phyloP scores from a whole-genome alignment of 1,140 invertebrate species.

The Anthonomus grandis region DNA sequence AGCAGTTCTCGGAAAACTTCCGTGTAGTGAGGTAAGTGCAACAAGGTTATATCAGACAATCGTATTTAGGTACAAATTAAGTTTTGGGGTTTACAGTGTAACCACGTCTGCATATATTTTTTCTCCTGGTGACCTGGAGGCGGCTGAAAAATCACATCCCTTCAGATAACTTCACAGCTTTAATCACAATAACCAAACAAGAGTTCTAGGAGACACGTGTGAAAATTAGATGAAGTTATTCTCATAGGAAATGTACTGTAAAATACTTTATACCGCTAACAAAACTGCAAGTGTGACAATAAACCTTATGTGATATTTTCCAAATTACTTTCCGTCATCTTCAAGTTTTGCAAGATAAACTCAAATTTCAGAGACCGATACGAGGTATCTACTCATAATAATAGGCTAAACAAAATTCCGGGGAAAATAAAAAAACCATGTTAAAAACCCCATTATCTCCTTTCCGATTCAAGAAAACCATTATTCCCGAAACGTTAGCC shows the following conservation, averaged over 20 bases:
- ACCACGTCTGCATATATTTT: too few species aligned
- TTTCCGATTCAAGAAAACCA: neutral
- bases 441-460: neutral
- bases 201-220: too few species aligned
- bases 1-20: neutral
- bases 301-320: neutral
- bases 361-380: neutral
- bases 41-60: neutral
- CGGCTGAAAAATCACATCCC: neutral
- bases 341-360: neutral
- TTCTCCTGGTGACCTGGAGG: neutral
- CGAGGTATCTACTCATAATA: neutral
- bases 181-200: too few species aligned
- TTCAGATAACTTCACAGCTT: too few species aligned
- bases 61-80: too few species aligned
- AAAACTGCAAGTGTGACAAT: neutral
- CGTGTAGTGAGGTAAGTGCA: neutral
- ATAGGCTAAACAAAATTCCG: neutral
- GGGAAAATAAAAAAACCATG: neutral
- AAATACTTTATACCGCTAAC: too few species aligned
- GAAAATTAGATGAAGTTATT: too few species aligned
- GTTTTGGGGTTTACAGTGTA: too few species aligned
- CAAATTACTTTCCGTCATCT: neutral
- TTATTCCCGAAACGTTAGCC: neutral
- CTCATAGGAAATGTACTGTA: too few species aligned